Conservation (phyloP, 2,797 vertebrate genomes). For the Macroramphosus scolopax region DNA sequence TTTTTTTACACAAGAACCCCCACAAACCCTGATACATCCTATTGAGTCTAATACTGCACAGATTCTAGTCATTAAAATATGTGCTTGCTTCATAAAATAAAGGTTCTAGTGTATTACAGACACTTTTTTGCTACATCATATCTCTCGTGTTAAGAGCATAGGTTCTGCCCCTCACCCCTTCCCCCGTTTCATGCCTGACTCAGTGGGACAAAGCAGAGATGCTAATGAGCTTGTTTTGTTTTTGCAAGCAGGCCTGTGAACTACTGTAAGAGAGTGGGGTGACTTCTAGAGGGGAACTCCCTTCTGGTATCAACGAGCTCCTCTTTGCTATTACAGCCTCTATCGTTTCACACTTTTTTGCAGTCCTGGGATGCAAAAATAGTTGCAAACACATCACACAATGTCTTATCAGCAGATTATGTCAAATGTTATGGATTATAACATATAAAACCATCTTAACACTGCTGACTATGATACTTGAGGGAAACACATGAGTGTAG, state of each 20-base stretch:
- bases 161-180: conserved; percentile 33
- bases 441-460: too few species aligned
- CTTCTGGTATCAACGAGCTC: conserved; percentile 5
- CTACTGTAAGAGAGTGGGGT: conserved; percentile 19
- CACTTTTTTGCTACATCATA: conserved; percentile 73
- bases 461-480: background rate
- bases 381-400: conserved; percentile 8
- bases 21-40: conserved; percentile 36
- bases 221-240: conserved; percentile 44
- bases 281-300: conserved; percentile 13
- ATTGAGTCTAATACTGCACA: conserved; percentile 71
- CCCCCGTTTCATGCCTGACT: conserved; percentile 17
- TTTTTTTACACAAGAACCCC: too few species aligned
- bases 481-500: conserved; percentile 15
- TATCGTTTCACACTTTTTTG: background rate
- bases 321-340: background rate
- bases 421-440: background rate
- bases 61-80: conserved; percentile 75
- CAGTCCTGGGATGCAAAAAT: conserved; percentile 13
- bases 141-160: conserved; percentile 55
- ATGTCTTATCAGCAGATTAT: conserved; percentile 3
- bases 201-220: conserved; percentile 49
- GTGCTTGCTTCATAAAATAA: conserved; percentile 78
- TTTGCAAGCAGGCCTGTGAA: conserved; percentile 35
- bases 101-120: conserved; percentile 56